phyloP scores from a whole-genome alignment of 2,113 vertebrate genomes.

The Riparia riparia region DNA sequence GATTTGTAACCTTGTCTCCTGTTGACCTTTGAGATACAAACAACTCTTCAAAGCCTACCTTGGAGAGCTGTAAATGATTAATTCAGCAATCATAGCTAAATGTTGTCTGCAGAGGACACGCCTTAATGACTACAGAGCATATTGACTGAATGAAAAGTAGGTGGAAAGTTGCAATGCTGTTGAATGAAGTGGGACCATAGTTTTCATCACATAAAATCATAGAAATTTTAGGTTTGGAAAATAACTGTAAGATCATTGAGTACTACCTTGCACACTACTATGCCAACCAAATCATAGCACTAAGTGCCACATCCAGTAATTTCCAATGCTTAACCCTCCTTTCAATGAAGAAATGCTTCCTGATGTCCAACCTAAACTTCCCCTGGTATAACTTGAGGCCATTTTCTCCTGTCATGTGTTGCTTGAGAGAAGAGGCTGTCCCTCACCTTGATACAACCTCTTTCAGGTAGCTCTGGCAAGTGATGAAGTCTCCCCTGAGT shows the following conservation, averaged over 20 bases:
- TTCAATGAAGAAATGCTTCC: not conserved
- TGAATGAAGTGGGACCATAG: not conserved
- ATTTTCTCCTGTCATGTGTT: not conserved
- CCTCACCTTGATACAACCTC: not conserved
- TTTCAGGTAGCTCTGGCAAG: not conserved
- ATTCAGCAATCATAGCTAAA: constrained; percentile 3
- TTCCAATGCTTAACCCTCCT: not conserved
- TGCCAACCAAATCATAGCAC: not conserved
- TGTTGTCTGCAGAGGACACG: not conserved
- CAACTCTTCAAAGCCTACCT: constrained; percentile 2
- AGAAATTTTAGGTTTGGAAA: not conserved
- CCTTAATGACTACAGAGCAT: not conserved
- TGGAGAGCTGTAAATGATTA: constrained; percentile 61
- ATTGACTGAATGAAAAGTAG: not conserved
- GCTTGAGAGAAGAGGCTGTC: not conserved
- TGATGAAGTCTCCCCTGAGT: not conserved
- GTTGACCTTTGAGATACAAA: constrained; percentile 53
- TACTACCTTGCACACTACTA: not conserved
- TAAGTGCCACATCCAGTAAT: not conserved
- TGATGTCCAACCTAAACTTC: not conserved
- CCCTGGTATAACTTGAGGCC: not conserved
- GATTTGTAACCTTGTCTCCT: not conserved
- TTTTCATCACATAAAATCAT: not conserved
- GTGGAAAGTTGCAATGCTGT: not conserved
- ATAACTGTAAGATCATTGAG: not conserved